These are phyloP conservation scores for Idris sp. DNA, from an alignment of 1,140 invertebrate genomes.

Conservation along the genomic window DNA sequence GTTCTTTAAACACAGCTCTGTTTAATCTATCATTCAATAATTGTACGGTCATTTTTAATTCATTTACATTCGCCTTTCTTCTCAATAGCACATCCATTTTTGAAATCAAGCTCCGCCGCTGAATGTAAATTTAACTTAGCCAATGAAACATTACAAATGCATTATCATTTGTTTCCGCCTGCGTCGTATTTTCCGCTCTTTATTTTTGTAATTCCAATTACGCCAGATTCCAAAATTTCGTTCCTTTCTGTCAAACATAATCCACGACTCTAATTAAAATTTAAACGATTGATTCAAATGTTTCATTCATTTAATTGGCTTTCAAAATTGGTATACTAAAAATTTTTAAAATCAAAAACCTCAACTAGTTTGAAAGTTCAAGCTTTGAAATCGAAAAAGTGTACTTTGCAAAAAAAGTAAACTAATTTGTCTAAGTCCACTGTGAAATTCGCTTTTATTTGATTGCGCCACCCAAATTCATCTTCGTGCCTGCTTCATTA, in stretches of 20 bases:
- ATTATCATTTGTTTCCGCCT: too few species aligned
- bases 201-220: background rate
- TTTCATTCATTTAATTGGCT: constrained; percentile 27
- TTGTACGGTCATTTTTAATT: constrained; percentile 18
- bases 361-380: background rate
- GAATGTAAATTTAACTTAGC: constrained; percentile 17
- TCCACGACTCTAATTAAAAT: constrained; percentile 19
- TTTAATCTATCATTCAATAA: constrained; percentile 20
- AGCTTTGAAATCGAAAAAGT: constrained; percentile 12
- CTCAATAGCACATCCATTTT: constrained; percentile 5
- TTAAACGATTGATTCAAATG: constrained; percentile 17
- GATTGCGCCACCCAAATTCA: background rate
- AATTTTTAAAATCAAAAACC: background rate
- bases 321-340: constrained; percentile 19
- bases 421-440: too few species aligned
- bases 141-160: constrained; percentile 13
- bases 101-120: background rate
- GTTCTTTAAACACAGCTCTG: constrained; percentile 5
- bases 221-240: too few species aligned
- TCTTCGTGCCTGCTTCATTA: too few species aligned
- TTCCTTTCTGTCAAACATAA: constrained; percentile 1
- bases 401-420: too few species aligned
- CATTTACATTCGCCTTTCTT: constrained; percentile 17
- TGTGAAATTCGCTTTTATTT: too few species aligned
- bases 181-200: too few species aligned